Conservation (phyloP, 2,113 vertebrate species). For the Aleadryas rufinucha region DNA sequence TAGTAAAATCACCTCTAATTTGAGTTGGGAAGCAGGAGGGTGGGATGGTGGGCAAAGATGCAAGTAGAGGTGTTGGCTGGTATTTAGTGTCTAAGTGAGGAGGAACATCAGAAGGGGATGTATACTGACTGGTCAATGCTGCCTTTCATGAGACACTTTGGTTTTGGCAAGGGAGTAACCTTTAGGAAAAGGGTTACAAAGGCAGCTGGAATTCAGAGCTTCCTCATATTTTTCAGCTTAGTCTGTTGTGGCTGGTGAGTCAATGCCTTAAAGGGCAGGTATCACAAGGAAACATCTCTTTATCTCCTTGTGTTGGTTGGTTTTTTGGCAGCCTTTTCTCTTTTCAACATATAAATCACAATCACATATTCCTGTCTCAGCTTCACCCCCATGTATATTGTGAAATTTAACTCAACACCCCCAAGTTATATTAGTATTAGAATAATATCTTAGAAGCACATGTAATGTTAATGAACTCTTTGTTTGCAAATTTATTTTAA, state of each 20-base stretch:
- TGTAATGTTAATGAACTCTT: not conserved
- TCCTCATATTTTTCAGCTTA: not conserved
- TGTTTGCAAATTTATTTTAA: not conserved
- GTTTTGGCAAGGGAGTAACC: not conserved
- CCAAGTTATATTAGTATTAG: not conserved
- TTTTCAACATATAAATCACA: not conserved
- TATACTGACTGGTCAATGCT: rapidly evolving
- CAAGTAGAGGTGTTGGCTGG: not conserved
- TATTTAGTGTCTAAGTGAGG: not conserved
- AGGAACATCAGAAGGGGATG: rapidly evolving
- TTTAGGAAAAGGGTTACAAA: not conserved
- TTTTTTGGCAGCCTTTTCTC: not conserved
- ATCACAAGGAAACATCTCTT: not conserved
- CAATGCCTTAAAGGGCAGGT: not conserved
- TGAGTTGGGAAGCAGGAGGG: not conserved
- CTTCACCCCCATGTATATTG: not conserved
- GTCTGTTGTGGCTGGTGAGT: rapidly evolving
- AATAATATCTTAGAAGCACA: not conserved
- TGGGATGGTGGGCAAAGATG: not conserved
- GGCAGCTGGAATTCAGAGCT: not conserved
- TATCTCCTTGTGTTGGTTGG: not conserved
- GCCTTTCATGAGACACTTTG: not conserved
- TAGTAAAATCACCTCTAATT: not conserved
- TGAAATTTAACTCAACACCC: not conserved
- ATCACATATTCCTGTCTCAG: not conserved